Evolutionary conservation across 2,113 vertebrate genomes (phyloP), one percentile per base, ranked within the genome.

Genomic region (Halichoeres trimaculatus): DNA sequence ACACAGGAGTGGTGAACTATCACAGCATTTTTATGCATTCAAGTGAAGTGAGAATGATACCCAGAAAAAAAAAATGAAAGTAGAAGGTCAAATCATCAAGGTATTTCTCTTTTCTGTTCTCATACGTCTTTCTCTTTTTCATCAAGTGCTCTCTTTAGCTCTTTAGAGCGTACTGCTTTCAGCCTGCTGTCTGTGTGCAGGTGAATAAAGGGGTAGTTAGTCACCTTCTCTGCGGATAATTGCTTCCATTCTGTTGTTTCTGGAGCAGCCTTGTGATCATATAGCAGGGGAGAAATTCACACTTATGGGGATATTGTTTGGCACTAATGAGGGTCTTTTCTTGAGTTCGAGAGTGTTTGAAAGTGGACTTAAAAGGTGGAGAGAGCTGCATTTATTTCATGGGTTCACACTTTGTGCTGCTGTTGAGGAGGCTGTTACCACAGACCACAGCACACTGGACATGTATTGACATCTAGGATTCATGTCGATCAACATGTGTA

Each of bases 161-260:
- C 41, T 74, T 66, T 76, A 47, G 83, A 53, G 26, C 67, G 11
- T 64, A 17, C 73, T 71, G 67, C 79, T 78, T 75, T 71, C 74
- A 60, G 73, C 65, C 80, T 77, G 81, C 70, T 84, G 71, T 81
- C 76, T 81, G 34, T 56, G 55, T 62, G 57, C 72, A 70, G 38
- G 52, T 66, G 66, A 85, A 81, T 64, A 79, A 81, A 83, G 38
- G 62, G 63, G 57, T 80, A 72, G 78, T 86, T 83, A 82, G 81
- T 89, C 81, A 89, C 74, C 80, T 79, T 85, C 81, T 85, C 74
- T 36, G 34, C 22, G 70, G 81, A 76, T 90, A 90, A 92, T 90
- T 90, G 66, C 85, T 74, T 90, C 80, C 55, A 66, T 87, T 90
- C 69, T 72, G 50, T 80, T 80, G 68, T 73, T 81, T 64, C 82